phyloP scores from a whole-genome alignment of 2,113 vertebrate genomes.

The Sylvilagus bachmani region DNA sequence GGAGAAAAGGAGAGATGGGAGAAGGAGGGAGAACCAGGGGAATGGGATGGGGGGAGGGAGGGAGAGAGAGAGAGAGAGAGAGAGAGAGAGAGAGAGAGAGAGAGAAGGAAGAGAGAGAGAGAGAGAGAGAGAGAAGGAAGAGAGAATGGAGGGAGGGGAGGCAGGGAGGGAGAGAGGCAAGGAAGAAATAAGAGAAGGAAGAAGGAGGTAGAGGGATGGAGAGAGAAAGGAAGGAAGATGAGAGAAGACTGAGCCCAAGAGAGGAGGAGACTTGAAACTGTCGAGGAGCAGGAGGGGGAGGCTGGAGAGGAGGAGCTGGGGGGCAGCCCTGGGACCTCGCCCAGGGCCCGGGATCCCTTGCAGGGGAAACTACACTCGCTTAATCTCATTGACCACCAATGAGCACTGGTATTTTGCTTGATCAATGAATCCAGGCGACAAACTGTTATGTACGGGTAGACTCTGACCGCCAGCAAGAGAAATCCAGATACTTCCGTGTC shows the following conservation, averaged over 20 bases:
- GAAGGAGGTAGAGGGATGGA: not conserved
- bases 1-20: not conserved
- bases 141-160: not conserved
- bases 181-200: not conserved
- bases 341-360: not conserved
- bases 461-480: not conserved
- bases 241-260: too few relatives aligned
- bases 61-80: not conserved
- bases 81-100: not conserved
- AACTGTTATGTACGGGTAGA: not conserved
- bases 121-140: not conserved
- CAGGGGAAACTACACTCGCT: not conserved
- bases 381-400: not conserved
- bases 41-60: not conserved
- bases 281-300: not conserved
- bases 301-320: not conserved
- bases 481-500: not conserved
- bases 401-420: accelerated
- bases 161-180: not conserved
- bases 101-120: not conserved
- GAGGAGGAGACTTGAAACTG: not conserved
- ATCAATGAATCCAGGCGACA: accelerated
- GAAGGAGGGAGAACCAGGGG: not conserved
- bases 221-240: too few relatives aligned
- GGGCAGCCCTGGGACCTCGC: accelerated